A percentile compares a stretch with the other conserved stretches of the same genome.
These are phyloP conservation scores for Lycophotia porphyrea DNA, from an alignment of 2,888 invertebrate genomes.

Conservation along the genomic window DNA sequence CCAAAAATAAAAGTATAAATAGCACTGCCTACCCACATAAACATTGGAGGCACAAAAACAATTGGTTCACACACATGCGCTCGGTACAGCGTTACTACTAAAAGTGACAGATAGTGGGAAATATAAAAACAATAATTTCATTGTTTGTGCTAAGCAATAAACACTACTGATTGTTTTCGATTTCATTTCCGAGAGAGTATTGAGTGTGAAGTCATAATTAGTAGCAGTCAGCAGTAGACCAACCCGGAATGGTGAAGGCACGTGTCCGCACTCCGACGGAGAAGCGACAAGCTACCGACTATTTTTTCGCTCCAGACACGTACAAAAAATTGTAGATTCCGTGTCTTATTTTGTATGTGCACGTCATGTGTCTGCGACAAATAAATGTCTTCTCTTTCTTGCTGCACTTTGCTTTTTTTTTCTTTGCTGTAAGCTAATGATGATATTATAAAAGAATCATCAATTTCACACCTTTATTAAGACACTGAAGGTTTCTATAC, in stretches of 20 bases:
- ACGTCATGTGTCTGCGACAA: neutral
- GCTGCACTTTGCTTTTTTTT: too few species aligned
- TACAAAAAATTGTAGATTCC: too few species aligned
- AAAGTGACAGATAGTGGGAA: constrained; percentile 70
- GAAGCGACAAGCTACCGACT: too few species aligned
- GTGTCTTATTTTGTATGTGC: neutral
- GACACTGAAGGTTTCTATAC: neutral
- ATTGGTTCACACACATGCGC: constrained; percentile 38
- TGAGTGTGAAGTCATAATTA: constrained; percentile 30
- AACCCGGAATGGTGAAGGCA: neutral
- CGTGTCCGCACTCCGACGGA: neutral
- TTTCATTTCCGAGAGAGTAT: constrained; percentile 17
- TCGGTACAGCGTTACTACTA: constrained; percentile 23
- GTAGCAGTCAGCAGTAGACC: neutral
- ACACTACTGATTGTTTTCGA: constrained; percentile 70
- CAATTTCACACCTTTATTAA: too few species aligned
- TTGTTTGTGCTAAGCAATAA: constrained; percentile 68
- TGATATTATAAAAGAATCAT: too few species aligned
- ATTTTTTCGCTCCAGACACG: too few species aligned
- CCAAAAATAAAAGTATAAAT: constrained; percentile 70
- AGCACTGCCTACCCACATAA: constrained; percentile 61
- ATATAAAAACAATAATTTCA: constrained; percentile 73
- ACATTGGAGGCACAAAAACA: constrained; percentile 45
- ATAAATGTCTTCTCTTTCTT: neutral
- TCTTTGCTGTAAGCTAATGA: too few species aligned